phyloP scores from a whole-genome alignment of 2,888 invertebrate genomes.

The Aphelenchoides bicaudatus region DNA sequence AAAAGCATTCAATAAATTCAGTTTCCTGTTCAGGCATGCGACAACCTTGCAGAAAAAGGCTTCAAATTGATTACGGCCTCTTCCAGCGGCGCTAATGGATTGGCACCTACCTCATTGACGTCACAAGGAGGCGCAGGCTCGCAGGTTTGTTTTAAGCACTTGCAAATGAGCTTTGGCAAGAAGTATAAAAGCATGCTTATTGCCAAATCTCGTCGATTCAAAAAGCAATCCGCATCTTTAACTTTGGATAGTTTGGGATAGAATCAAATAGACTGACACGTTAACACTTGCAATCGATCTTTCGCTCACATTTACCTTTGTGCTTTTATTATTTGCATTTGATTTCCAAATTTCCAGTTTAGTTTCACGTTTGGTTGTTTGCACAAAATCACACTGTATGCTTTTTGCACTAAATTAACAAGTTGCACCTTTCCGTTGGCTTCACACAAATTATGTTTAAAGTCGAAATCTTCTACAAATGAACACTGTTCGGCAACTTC shows the following conservation, averaged over 20 bases:
- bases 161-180: not conserved
- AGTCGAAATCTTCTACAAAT: no score
- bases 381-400: no score
- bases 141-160: slow-evolving; percentile 6
- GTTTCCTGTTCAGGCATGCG: slow-evolving; percentile 63
- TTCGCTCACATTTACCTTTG: slow-evolving; percentile 5
- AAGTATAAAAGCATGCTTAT: not conserved
- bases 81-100: slow-evolving; percentile 81
- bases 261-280: no score
- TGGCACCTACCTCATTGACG: slow-evolving; percentile 43
- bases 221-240: not conserved
- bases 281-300: no score
- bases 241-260: not conserved
- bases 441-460: no score
- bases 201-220: not conserved
- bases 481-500: not conserved
- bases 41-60: slow-evolving; percentile 64
- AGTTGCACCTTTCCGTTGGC: no score
- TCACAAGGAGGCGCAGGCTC: slow-evolving; percentile 32
- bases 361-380: slow-evolving; percentile 3
- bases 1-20: slow-evolving; percentile 1
- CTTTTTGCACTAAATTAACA: no score
- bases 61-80: slow-evolving; percentile 73
- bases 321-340: not conserved
- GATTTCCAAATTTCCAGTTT: not conserved